These are phyloP conservation scores for Ectropis grisescens DNA, from an alignment of 1,140 invertebrate species.

Conservation along the genomic window DNA sequence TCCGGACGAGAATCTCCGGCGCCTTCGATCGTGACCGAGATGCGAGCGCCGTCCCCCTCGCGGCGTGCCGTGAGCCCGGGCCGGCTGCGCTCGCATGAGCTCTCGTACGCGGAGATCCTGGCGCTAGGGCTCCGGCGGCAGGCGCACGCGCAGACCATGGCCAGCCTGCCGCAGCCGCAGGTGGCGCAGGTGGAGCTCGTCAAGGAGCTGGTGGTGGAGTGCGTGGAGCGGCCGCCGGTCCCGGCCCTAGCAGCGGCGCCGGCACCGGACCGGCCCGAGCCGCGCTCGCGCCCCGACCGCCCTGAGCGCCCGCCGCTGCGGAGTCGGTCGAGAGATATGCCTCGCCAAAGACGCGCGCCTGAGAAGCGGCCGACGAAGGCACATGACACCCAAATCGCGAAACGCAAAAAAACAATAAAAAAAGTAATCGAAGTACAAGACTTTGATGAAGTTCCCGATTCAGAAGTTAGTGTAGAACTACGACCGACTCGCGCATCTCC, in stretches of 20 bases:
- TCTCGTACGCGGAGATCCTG: slow-evolving; percentile 82
- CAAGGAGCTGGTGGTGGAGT: slow-evolving; percentile 42
- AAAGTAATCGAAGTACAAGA: slow-evolving; percentile 55
- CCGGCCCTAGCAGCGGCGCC: slow-evolving; percentile 5
- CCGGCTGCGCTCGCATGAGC: slow-evolving; percentile 44
- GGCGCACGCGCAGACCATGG: slow-evolving; percentile 27
- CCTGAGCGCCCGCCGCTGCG: slow-evolving; percentile 27
- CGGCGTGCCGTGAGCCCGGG: not conserved
- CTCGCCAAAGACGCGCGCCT: slow-evolving; percentile 43
- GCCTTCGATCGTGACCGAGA: slow-evolving; percentile 8
- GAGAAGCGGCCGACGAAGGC: slow-evolving; percentile 45
- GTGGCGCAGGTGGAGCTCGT: slow-evolving; percentile 48
- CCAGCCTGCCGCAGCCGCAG: slow-evolving; percentile 42
- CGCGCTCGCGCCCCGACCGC: slow-evolving; percentile 11
- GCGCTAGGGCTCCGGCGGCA: slow-evolving; percentile 73
- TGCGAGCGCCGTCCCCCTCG: not conserved
- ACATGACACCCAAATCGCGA: slow-evolving; percentile 32
- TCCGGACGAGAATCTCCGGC: too few relatives aligned
- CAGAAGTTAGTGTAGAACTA: slow-evolving; percentile 8
- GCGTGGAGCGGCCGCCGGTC: slow-evolving; percentile 28
- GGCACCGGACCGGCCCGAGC: slow-evolving; percentile 13
- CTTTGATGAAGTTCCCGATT: slow-evolving; percentile 40
- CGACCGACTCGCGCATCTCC: not conserved
- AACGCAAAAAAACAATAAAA: slow-evolving; percentile 52
- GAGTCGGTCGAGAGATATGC: slow-evolving; percentile 56